Evolutionary conservation across 2,797 vertebrate species (phyloP).

Genomic region (Carcharodon carcharias): DNA sequence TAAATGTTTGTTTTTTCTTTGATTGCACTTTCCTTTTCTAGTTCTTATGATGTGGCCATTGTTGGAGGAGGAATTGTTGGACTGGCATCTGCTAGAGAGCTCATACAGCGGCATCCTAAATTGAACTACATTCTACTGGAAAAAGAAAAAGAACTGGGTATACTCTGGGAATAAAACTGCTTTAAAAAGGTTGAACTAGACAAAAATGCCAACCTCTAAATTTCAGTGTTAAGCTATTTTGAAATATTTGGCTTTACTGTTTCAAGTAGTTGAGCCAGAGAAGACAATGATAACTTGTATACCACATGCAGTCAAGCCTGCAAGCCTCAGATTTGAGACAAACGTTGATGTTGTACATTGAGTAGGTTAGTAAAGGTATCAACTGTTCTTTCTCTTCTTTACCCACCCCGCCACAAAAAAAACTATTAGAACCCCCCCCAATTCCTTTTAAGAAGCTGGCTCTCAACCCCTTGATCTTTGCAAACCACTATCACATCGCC

Average conservation of each 20-base stretch:
- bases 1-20: background rate
- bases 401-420: background rate
- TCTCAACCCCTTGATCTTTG: background rate
- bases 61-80: slow-evolving; percentile 88
- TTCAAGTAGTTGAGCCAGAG: background rate
- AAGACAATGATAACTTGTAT: background rate
- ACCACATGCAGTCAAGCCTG: background rate
- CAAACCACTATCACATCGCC: background rate
- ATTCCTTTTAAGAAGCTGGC: background rate
- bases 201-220: background rate
- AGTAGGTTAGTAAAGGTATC: background rate
- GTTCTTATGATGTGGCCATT: slow-evolving; percentile 71
- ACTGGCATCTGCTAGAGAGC: slow-evolving; percentile 77
- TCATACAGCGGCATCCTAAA: slow-evolving; percentile 68
- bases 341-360: background rate
- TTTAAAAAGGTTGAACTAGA: background rate
- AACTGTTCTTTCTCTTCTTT: background rate
- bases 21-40: background rate
- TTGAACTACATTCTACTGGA: slow-evolving; percentile 78
- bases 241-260: background rate
- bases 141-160: slow-evolving; percentile 84
- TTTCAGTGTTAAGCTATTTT: background rate
- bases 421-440: background rate
- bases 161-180: background rate
- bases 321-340: background rate